These are phyloP conservation scores for Eulithis testata DNA, from an alignment of 2,888 invertebrate genomes.

Conservation along the genomic window DNA sequence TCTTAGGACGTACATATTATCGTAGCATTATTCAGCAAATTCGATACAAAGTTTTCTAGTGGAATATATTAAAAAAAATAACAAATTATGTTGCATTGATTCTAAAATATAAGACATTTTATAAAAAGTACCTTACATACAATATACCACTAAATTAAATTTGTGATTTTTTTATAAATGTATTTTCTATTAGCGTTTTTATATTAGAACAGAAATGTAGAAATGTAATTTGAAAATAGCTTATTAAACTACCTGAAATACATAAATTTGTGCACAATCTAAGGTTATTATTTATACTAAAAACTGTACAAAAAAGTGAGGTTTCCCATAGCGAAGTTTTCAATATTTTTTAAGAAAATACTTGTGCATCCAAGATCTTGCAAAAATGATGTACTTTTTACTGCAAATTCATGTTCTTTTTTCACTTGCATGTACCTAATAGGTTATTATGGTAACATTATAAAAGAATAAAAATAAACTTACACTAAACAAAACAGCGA, in stretches of 20 bases:
- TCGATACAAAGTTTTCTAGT: background rate
- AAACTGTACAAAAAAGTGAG: constrained; percentile 21
- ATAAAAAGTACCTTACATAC: background rate
- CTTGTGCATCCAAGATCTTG: background rate
- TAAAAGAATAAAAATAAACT: constrained; percentile 38
- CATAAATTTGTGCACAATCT: constrained; percentile 23
- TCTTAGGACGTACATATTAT: background rate
- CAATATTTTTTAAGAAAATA: background rate
- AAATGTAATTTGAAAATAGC: constrained; percentile 17
- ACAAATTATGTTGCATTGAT: background rate
- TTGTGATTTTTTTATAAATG: too few species aligned
- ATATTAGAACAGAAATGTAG: background rate
- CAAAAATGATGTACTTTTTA: constrained; percentile 29
- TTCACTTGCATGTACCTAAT: background rate
- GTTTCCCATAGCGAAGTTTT: constrained; percentile 11
- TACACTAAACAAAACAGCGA: constrained; percentile 31
- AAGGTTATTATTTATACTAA: constrained; percentile 1
- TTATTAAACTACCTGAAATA: constrained; percentile 1
- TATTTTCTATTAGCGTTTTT: too few species aligned
- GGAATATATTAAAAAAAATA: too few species aligned
- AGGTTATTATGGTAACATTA: constrained; percentile 28
- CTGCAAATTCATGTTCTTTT: background rate
- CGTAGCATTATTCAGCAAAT: constrained; percentile 2
- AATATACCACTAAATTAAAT: too few species aligned
- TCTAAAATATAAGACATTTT: background rate